phyloP scores from a whole-genome alignment of 2,888 invertebrate species.

The Calephelis perditalis region DNA sequence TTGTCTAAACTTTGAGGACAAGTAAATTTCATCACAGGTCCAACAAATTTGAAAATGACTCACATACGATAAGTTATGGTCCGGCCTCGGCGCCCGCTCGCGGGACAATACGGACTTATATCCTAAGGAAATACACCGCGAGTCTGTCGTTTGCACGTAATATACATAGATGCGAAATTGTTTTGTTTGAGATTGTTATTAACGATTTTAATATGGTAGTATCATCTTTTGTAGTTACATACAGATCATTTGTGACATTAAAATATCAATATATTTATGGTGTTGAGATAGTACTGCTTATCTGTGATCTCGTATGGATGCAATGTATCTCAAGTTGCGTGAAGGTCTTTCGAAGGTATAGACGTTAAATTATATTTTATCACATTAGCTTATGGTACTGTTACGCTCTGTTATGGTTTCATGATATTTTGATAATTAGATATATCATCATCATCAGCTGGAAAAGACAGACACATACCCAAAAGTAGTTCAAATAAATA shows the following conservation, averaged over 20 bases:
- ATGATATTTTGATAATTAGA: too few relatives aligned
- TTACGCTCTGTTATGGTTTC: background rate
- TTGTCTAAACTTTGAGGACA: too few relatives aligned
- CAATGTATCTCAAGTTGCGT: constrained; percentile 42
- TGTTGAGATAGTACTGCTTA: constrained; percentile 51
- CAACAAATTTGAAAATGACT: too few relatives aligned
- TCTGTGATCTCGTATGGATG: constrained; percentile 39
- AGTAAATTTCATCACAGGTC: too few relatives aligned
- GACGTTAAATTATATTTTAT: constrained; percentile 30
- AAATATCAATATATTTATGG: constrained; percentile 76
- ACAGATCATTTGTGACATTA: constrained; percentile 77
- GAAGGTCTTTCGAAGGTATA: constrained; percentile 27
- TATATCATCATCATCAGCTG: too few relatives aligned
- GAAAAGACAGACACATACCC: too few relatives aligned
- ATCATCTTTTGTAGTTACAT: constrained; percentile 55
- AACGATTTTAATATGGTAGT: constrained; percentile 37
- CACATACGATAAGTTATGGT: constrained; percentile 74
- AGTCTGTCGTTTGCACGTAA: constrained; percentile 22
- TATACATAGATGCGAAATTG: constrained; percentile 30
- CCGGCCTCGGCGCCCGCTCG: constrained; percentile 67
- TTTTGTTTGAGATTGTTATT: constrained; percentile 24
- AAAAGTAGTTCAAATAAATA: too few relatives aligned
- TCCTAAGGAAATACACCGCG: background rate
- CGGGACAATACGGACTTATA: constrained; percentile 33
- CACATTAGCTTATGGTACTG: constrained; percentile 17